Base-by-base conservation (phyloP, 2,888 invertebrate genomes). In the Cosmia pyralina region DNA sequence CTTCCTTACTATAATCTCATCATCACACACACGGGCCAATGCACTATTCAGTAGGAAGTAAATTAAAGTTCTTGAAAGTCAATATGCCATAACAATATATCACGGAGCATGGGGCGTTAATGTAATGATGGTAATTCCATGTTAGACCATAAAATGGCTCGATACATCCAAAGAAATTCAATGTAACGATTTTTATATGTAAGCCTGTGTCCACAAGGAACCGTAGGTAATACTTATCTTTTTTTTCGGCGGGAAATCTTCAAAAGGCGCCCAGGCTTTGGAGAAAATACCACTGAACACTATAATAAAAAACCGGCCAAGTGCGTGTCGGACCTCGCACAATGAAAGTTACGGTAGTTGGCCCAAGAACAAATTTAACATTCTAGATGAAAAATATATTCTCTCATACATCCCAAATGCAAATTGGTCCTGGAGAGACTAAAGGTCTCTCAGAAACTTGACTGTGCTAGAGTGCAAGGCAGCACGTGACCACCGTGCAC, bases 81-180 rank as follows among this genome's bases (percentile, higher is more conserved):
- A 85, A 84, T 85, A 76, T 69, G 71, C 83, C 79, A 87, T 91
- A 88, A 88, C 87, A 87, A 89, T 89, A 89, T 85, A 88, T 90
- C 88, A 90, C 77, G 81, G 76, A 81, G 81, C 72, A 77, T 41
- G 72, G 82, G 82, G 74, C 87, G 88, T 90, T 88, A 86, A 85
- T 88, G 78, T 89, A 89, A 90, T 90, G 89, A 88, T 84, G 83
- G 88, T 86, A 85, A 90, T 90, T 86, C 80, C 73, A 75, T 73
- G 78, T 84, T 87, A 84, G 85, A 87, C 78, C 84, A 76, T 83
- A 85, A 88, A 85, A 83, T 75, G 75, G 70, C 71, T 66, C 57
- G 70, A 71, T 53, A 60, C 41, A 68, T 75, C 44, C 17, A 52
- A 57, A 71, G 73, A 85, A 78, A 85, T 73, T 70, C 79, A 75